phyloP scores from a whole-genome alignment of 2,888 invertebrate genomes.

The Pegoplata infirma region DNA sequence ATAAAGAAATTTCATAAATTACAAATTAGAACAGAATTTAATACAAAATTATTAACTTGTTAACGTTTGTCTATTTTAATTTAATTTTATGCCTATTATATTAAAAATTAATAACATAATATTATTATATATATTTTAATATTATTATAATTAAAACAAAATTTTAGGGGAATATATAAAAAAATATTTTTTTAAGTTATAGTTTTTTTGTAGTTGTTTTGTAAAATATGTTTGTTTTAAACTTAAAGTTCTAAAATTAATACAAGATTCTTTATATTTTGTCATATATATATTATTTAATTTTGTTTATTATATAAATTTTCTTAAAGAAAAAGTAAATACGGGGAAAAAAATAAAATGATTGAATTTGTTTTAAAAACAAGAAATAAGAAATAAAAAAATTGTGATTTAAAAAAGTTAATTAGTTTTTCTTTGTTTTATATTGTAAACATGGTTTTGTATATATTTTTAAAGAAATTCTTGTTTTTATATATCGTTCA shows the following conservation, averaged over 20 bases:
- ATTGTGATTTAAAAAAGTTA: not conserved
- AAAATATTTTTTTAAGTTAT: not conserved
- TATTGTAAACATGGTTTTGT: no score
- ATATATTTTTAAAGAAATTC: not conserved
- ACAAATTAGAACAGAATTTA: no score
- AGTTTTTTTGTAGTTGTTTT: not conserved
- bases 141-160: constrained; percentile 7
- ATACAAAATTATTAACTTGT: no score
- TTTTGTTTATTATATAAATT: not conserved
- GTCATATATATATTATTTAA: no score
- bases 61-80: not conserved
- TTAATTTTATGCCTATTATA: not conserved
- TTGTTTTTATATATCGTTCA: no score
- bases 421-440: no score
- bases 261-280: not conserved
- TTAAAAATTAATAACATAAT: constrained; percentile 12
- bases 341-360: not conserved
- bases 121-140: constrained; percentile 8
- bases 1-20: no score
- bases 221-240: constrained; percentile 16
- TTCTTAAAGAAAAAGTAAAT: constrained; percentile 10
- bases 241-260: not conserved
- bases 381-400: not conserved
- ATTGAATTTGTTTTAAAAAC: constrained; percentile 2
- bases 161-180: constrained; percentile 20